Base-by-base conservation (phyloP, 2,888 invertebrate genomes). In the Drosophila neutralis region DNA sequence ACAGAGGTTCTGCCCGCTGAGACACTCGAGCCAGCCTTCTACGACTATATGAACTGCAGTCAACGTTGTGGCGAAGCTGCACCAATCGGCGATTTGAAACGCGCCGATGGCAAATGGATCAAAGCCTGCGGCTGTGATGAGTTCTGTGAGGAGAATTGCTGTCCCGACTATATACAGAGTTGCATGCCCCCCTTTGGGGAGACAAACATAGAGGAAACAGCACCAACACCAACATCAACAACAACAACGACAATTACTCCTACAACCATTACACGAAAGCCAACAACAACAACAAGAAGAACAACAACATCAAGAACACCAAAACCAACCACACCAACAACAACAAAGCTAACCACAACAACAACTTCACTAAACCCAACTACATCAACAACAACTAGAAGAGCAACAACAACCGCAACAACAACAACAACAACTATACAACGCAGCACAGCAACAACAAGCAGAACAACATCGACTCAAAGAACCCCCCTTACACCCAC, bases 81-180 rank as follows among this genome's bases (percentile, higher is more conserved):
- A 1, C 57, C 67, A 0, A 0, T 2, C 4, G 33, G 42, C 0
- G 35, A 36, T 11, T 0, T 31, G 0, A 0, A 31, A 3, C 24
- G 6, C 0, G 2, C 0, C 1, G 18, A 36, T 0, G 45, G 89
- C 1, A 88, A 89, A 2, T 45, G 88, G 5, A 68, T 81, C 10
- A 82, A 82, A 11, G 89, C 92, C 0, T 97, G 97, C 82, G 94
- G 94, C 51, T 97, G 97, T 78, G 93, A 94, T 59, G 80, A 93
- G 0, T 88, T 92, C 0, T 97, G 97, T 80, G 89, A 94, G 1
- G 93, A 93, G 0, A 93, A 93, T 29, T 97, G 97, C 89, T 97
- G 97, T 81, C 94, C 94, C 0, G 96, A 97, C 91, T 96, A 94
- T 90, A 90, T 94, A 0, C n/a, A 18, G 0, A 31, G 13, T 6